Conservation (phyloP, 2,888 invertebrate species). For the Heliconius cydno region DNA sequence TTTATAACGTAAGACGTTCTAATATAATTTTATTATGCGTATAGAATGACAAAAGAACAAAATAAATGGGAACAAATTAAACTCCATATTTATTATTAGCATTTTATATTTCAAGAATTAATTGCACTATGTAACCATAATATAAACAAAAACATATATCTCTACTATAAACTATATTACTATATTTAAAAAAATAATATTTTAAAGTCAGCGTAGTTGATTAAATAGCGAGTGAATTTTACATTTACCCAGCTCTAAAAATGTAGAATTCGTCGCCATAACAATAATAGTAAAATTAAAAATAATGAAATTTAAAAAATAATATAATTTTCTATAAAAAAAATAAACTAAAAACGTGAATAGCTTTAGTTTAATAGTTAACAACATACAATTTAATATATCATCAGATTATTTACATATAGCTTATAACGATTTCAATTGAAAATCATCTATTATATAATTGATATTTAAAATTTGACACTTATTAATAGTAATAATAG, state of each 20-base stretch:
- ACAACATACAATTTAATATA: slow-evolving; percentile 62
- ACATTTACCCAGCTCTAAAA: slow-evolving; percentile 81
- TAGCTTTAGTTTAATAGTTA: slow-evolving; percentile 48
- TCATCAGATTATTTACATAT: slow-evolving; percentile 76
- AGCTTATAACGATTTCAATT: slow-evolving; percentile 65
- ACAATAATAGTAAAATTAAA: slow-evolving; percentile 10
- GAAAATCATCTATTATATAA: slow-evolving; percentile 67
- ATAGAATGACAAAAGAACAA: neutral
- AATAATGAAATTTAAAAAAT: slow-evolving; percentile 40
- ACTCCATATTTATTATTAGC: slow-evolving; percentile 62
- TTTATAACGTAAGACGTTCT: neutral
- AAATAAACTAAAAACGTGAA: slow-evolving; percentile 32
- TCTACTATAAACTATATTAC: slow-evolving; percentile 30
- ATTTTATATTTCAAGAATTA: slow-evolving; percentile 80
- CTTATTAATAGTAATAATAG: slow-evolving; percentile 50
- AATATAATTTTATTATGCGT: neutral
- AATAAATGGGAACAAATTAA: slow-evolving; percentile 30
- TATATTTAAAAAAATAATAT: slow-evolving; percentile 21
- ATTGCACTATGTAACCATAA: slow-evolving; percentile 80
- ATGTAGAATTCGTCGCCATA: slow-evolving; percentile 74
- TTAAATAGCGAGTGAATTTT: slow-evolving; percentile 62
- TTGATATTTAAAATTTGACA: slow-evolving; percentile 66
- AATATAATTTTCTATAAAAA: slow-evolving; percentile 47
- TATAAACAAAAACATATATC: slow-evolving; percentile 60
- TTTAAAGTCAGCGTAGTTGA: slow-evolving; percentile 39